A percentile compares a stretch with the other conserved stretches of the same genome.
These are phyloP conservation scores for Sylvia atricapilla DNA, from an alignment of 2,113 vertebrate species.

Conservation along the genomic window DNA sequence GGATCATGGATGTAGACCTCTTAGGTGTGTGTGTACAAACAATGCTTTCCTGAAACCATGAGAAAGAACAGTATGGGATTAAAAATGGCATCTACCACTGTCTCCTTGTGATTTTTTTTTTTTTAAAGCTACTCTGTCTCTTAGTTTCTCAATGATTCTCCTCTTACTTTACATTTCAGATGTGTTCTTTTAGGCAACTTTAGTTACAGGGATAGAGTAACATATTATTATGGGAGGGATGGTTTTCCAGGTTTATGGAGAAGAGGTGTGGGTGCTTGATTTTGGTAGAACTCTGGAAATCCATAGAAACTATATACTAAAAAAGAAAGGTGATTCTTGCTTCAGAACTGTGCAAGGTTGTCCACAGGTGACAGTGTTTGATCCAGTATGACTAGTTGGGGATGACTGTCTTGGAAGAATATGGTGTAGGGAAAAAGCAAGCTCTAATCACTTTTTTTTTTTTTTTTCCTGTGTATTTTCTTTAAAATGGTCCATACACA, in stretches of 20 bases:
- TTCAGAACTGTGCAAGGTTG: neutral
- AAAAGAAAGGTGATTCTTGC: neutral
- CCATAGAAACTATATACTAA: neutral
- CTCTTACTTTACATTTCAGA: neutral
- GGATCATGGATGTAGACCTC: neutral
- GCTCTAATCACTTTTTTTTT: neutral
- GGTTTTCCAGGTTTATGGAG: neutral
- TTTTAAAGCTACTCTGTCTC: neutral
- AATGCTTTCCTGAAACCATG: neutral
- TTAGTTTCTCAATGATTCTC: neutral
- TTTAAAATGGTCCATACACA: neutral
- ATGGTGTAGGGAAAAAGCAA: neutral
- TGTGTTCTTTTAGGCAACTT: neutral
- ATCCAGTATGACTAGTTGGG: neutral
- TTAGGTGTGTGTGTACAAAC: neutral
- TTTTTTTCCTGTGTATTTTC: neutral
- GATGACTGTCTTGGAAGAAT: neutral
- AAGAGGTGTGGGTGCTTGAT: neutral
- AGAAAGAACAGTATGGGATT: neutral
- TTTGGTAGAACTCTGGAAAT: neutral
- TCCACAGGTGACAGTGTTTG: neutral
- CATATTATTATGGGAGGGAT: accelerated
- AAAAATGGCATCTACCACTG: neutral
- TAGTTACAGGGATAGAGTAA: neutral
- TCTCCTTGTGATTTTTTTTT: neutral